phyloP scores from a whole-genome alignment of 2,888 invertebrate species.

The Trachelus troglodyta region DNA sequence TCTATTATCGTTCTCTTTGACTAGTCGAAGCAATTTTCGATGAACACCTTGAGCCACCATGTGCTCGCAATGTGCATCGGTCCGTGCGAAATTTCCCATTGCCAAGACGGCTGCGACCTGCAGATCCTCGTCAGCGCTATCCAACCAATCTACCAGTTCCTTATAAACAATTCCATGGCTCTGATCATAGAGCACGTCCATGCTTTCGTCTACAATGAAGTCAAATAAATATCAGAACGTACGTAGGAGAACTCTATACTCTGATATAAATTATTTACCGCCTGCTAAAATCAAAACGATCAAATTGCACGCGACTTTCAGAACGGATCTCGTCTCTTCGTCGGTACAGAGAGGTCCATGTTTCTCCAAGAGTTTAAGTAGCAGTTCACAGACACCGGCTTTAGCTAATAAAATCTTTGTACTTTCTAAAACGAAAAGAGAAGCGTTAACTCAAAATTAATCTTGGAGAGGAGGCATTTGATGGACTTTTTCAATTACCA shows the following conservation, averaged over 20 bases:
- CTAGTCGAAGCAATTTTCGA: conserved; percentile 71
- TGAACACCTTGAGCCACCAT: conserved; percentile 85
- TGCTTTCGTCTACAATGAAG: conserved; percentile 80
- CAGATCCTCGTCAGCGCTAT: conserved; percentile 78
- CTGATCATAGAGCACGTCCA: conserved; percentile 84
- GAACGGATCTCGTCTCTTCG: conserved; percentile 75
- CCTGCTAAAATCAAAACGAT: conserved; percentile 87
- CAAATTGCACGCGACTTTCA: conserved; percentile 88
- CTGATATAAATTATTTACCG: conserved; percentile 69
- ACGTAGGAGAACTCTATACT: conserved; percentile 7
- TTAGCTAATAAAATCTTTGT: conserved; percentile 82
- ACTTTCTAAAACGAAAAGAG: conserved; percentile 71
- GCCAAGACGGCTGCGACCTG: conserved; percentile 87
- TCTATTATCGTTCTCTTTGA: conserved; percentile 53
- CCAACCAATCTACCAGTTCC: conserved; percentile 83
- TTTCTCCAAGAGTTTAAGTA: conserved; percentile 80
- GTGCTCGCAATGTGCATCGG: conserved; percentile 84
- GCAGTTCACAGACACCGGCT: conserved; percentile 80
- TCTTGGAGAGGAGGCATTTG: background rate
- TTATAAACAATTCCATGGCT: conserved; percentile 79
- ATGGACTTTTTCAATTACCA: conserved; percentile 66
- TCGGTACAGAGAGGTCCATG: conserved; percentile 73
- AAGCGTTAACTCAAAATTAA: conserved; percentile 2
- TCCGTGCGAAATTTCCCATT: conserved; percentile 90
- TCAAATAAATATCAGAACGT: conserved; percentile 16